Evolutionary conservation across 2,888 invertebrate genomes (phyloP).

Genomic region (Limnephilus lunatus): DNA sequence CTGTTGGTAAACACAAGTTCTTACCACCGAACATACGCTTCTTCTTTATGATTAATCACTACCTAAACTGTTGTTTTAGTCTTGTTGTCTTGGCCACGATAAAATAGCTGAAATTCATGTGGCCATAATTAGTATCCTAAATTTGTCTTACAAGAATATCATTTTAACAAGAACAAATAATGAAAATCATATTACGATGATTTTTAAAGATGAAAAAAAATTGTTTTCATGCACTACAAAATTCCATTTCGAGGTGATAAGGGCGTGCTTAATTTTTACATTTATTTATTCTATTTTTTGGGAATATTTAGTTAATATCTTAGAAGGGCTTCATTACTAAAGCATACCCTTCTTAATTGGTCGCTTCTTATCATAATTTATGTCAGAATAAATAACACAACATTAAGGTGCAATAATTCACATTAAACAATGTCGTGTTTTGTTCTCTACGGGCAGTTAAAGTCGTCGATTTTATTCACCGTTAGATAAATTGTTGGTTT

Average conservation of each 20-base stretch:
- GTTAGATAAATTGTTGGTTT: slow-evolving; percentile 28
- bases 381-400: not conserved
- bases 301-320: not conserved
- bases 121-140: not conserved
- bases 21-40: not conserved
- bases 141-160: not conserved
- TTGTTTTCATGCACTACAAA: not conserved
- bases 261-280: not conserved
- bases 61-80: not conserved
- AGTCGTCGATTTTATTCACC: slow-evolving; percentile 42
- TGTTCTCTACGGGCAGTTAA: slow-evolving; percentile 22
- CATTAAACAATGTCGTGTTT: not conserved
- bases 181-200: not conserved
- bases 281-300: not conserved
- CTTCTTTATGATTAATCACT: not conserved
- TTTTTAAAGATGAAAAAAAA: not conserved
- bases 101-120: not conserved
- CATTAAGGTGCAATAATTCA: not conserved
- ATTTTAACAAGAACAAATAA: not conserved
- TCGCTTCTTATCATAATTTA: not conserved
- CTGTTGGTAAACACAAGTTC: not conserved
- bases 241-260: not conserved
- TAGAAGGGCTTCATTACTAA: not conserved
- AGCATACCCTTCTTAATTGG: not conserved
- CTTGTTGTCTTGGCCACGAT: not conserved